Evolutionary conservation across 2,797 vertebrate genomes (phyloP).

Genomic region (Harpagifer antarcticus): DNA sequence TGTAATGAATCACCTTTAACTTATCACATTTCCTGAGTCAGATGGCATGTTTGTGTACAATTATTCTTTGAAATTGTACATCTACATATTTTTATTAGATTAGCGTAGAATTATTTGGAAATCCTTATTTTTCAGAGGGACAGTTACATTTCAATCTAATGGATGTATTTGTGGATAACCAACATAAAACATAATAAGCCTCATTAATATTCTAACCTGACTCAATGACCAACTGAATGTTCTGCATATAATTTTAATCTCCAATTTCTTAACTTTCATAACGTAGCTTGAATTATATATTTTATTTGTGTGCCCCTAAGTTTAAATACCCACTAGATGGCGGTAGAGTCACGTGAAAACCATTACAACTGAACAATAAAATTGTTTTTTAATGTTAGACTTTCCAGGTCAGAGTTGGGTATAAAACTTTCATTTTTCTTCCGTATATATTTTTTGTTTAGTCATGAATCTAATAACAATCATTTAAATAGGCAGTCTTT

Average conservation of each 20-base stretch:
- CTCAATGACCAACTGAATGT: neutral
- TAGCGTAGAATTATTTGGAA: neutral
- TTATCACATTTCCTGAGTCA: neutral
- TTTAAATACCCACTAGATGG: constrained; percentile 33
- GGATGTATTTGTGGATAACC: too few species aligned
- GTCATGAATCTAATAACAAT: neutral
- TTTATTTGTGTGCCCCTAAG: neutral
- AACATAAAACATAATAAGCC: neutral
- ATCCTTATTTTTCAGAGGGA: neutral
- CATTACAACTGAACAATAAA: neutral
- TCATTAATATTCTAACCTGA: neutral
- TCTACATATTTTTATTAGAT: neutral
- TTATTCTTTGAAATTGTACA: neutral
- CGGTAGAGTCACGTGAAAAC: constrained; percentile 13
- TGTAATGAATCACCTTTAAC: neutral
- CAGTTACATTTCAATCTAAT: neutral
- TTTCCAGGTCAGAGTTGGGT: neutral
- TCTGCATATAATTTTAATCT: neutral
- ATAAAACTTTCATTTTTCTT: too few species aligned
- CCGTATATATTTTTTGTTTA: neutral
- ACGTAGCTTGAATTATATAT: rapidly evolving
- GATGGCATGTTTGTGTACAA: neutral
- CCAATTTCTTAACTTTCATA: neutral
- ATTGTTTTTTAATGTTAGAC: neutral
- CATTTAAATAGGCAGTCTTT: too few species aligned